phyloP scores from a whole-genome alignment of 2,797 vertebrate species.

The Oryzias dopingdopingensis region DNA sequence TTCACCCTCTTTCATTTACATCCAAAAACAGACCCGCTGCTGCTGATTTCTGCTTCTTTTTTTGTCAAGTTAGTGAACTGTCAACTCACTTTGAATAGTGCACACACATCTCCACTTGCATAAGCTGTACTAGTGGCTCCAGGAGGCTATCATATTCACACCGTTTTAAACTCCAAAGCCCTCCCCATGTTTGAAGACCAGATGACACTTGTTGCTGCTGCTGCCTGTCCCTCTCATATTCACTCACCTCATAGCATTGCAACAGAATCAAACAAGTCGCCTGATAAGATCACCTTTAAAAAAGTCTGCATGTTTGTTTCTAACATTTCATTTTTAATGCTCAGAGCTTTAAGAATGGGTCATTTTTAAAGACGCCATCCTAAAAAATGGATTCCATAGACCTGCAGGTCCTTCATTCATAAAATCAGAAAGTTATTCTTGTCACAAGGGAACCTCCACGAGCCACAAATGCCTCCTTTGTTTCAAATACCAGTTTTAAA shows the following conservation, averaged over 20 bases:
- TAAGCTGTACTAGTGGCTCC: conserved; percentile 53
- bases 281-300: no score
- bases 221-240: conserved; percentile 62
- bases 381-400: conserved; percentile 34
- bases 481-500: conserved; percentile 33
- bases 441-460: conserved; percentile 66
- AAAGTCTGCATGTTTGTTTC: no score
- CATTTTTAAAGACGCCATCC: neutral
- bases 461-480: conserved; percentile 35
- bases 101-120: conserved; percentile 66
- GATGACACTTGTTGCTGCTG: conserved; percentile 64
- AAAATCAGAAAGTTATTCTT: conserved; percentile 68
- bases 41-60: conserved; percentile 47
- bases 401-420: conserved; percentile 65
- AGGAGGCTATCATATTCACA: conserved; percentile 76
- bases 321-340: neutral
- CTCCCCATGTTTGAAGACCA: conserved; percentile 72
- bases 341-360: conserved; percentile 7
- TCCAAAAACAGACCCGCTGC: conserved; percentile 23
- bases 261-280: no score
- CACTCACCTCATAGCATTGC: conserved; percentile 16
- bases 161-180: conserved; percentile 78
- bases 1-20: conserved; percentile 1
- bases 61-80: conserved; percentile 62
- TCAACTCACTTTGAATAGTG: conserved; percentile 51